phyloP scores from a whole-genome alignment of 2,888 invertebrate genomes.

The Phyto melanocephala region DNA sequence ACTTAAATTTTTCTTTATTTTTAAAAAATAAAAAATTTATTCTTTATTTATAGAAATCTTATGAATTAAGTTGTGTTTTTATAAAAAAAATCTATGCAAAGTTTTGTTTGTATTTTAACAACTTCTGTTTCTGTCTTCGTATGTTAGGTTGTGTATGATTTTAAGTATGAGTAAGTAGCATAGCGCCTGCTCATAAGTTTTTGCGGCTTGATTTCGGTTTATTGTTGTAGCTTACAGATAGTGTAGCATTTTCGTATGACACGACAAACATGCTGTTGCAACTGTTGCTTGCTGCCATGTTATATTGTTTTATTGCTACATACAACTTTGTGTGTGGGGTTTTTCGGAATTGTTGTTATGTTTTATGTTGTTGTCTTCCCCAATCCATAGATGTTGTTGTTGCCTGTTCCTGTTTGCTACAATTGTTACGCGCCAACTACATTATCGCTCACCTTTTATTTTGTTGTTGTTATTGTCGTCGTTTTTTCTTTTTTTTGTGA shows the following conservation, averaged over 20 bases:
- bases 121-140: conserved; percentile 8
- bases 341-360: conserved; percentile 65
- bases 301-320: conserved; percentile 60
- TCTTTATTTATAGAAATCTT: too few relatives aligned
- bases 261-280: conserved; percentile 70
- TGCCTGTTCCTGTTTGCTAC: conserved; percentile 70
- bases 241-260: conserved; percentile 66
- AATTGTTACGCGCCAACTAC: conserved; percentile 66
- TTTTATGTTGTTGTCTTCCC: conserved; percentile 53
- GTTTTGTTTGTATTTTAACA: not conserved
- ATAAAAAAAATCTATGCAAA: too few relatives aligned
- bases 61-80: too few relatives aligned
- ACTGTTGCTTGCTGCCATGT: conserved; percentile 62
- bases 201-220: not conserved
- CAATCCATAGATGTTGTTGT: conserved; percentile 65
- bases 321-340: conserved; percentile 61
- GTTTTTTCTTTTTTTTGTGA: not conserved
- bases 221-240: conserved; percentile 37
- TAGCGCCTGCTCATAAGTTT: conserved; percentile 60
- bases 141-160: conserved; percentile 19
- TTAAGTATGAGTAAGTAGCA: conserved; percentile 48
- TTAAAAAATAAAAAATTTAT: too few relatives aligned
- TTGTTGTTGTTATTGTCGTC: not conserved
- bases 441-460: conserved; percentile 57
- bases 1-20: too few relatives aligned